These are phyloP conservation scores for Agrotis clavis DNA, from an alignment of 2,888 invertebrate species.

Conservation along the genomic window DNA sequence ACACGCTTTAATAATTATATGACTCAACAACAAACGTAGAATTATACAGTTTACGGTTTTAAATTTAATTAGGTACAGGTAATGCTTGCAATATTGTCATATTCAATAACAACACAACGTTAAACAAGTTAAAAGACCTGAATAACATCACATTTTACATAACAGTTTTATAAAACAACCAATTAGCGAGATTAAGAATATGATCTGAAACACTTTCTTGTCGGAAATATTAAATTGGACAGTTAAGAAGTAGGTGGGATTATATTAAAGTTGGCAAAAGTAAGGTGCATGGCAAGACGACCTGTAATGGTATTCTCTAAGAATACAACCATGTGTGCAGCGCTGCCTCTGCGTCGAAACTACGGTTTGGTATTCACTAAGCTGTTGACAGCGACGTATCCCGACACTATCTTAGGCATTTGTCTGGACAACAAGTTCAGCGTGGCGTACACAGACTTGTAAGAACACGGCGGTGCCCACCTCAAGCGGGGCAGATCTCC, in stretches of 20 bases:
- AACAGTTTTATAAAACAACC: constrained; percentile 14
- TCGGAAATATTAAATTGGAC: constrained; percentile 26
- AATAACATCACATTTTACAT: not conserved
- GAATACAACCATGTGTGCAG: too few relatives aligned
- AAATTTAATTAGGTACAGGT: not conserved
- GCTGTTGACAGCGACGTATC: too few relatives aligned
- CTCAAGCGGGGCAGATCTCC: too few relatives aligned
- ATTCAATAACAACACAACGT: not conserved
- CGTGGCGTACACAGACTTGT: too few relatives aligned
- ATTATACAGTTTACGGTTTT: too few relatives aligned
- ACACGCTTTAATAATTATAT: not conserved
- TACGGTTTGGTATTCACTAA: too few relatives aligned
- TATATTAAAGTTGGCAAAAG: not conserved
- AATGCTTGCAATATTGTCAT: constrained; percentile 18
- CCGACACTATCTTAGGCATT: too few relatives aligned
- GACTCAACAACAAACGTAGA: not conserved
- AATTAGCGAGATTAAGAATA: constrained; percentile 30
- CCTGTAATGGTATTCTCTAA: too few relatives aligned
- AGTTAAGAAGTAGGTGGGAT: not conserved
- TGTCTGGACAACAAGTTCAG: too few relatives aligned
- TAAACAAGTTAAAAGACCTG: not conserved
- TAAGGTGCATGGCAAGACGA: not conserved
- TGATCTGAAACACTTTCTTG: constrained; percentile 29
- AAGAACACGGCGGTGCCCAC: too few relatives aligned
- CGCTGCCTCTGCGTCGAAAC: too few relatives aligned